Evolutionary conservation across 2,888 invertebrate species (phyloP), one percentile per base, ranked within the genome.

Genomic region (Ptychoptera albimana): DNA sequence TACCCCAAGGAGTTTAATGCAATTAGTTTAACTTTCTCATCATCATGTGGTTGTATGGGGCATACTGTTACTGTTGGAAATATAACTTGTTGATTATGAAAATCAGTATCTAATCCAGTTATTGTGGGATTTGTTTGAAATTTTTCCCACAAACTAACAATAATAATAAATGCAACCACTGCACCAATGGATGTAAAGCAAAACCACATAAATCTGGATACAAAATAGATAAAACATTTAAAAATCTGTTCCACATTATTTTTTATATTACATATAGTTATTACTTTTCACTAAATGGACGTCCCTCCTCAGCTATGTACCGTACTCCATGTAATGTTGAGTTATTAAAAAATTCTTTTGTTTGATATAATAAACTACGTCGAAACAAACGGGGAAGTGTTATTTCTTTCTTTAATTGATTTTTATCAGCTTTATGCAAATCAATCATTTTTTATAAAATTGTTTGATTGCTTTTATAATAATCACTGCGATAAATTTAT

Each of bases 81-180:
- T 4, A 79, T 74, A 0, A 83, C 79, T 55, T 82, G 78, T 75
- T 82, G 83, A 56, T 78, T 82, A 57, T 83, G 82, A 56, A 82
- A 83, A 62, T 83, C 82, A 1, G 82, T 83, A 57, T 84, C 83
- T 54, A 85, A 68, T 37, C 79, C 81, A 30, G 83, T 85, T 44
- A 85, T 81, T 0, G 84, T 85, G 5, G 86, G 85, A 65, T 82
- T 82, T 0, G 82, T 83, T 68, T 83, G 82, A 60, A 86, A 86
- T 60, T 83, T 85, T 54, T 81, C 77, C 83, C 84, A 82, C 30
- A 85, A 67, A 54, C 79, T 82, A 39, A 78, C 72, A 43, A 86
- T 85, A 48, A 84, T 83, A 37, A 80, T 75, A 49, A 78, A 69
- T 1, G 82, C 80, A 1, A 82, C 76, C 1, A 80, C 72, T 1